These are phyloP conservation scores for Sturmia bella DNA, from an alignment of 2,888 invertebrate genomes.

Conservation along the genomic window DNA sequence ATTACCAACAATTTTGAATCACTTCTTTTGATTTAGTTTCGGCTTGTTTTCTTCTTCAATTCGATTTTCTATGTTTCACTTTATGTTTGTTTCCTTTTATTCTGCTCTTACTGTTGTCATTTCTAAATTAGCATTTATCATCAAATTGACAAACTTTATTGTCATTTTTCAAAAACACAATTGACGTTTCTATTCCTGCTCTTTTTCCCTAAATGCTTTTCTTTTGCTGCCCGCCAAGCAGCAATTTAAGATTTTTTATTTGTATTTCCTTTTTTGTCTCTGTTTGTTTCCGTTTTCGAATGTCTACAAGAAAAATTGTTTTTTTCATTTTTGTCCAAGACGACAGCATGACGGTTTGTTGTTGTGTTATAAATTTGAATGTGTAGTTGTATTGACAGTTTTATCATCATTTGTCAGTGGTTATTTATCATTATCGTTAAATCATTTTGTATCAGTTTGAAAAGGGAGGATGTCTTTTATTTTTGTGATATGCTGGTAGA, in stretches of 20 bases:
- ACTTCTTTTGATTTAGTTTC: slow-evolving; percentile 18
- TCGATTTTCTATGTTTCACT: background rate
- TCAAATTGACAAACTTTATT: slow-evolving; percentile 68
- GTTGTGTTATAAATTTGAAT: slow-evolving; percentile 32
- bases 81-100: background rate
- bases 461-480: background rate
- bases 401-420: slow-evolving; percentile 69
- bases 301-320: slow-evolving; percentile 26
- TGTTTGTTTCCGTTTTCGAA: slow-evolving; percentile 13
- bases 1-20: slow-evolving; percentile 53
- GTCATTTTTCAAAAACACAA: slow-evolving; percentile 61
- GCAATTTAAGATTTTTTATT: slow-evolving; percentile 7
- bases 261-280: background rate
- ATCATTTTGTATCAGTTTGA: slow-evolving; percentile 42
- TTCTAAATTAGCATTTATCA: slow-evolving; percentile 70
- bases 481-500: background rate
- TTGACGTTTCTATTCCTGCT: slow-evolving; percentile 31
- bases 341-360: background rate
- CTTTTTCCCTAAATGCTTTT: background rate
- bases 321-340: background rate
- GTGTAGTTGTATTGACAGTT: slow-evolving; percentile 61
- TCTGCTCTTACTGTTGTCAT: slow-evolving; percentile 54
- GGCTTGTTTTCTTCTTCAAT: slow-evolving; percentile 18
- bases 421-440: slow-evolving; percentile 69
- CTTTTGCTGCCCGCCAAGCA: slow-evolving; percentile 4